Base-by-base conservation (phyloP, 2,888 invertebrate genomes). In the Drosophila dives region DNA sequence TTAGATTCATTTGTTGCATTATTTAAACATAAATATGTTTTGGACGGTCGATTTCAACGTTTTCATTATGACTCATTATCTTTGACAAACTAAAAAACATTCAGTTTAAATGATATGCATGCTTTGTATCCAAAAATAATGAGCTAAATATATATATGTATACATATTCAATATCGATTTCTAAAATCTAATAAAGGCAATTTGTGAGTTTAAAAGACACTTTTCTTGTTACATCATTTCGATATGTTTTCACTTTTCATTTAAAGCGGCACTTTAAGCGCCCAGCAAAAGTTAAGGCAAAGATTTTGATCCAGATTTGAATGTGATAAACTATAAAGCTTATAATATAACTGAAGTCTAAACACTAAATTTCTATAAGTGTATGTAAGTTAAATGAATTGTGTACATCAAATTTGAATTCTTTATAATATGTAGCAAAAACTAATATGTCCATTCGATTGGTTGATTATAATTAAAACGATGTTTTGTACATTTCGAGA, bases 171-270 rank as follows among this genome's bases (percentile, higher is more conserved):
- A 68, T 85, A 76, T 79, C 66, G 86, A 90, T 91, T 91, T 91
- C 81, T 90, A 89, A 89, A 91, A 91, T 90, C 91, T 83, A 91
- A 63, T 87, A 89, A 86, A 91, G 91, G 91, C 91, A 90, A 80
- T 85, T 85, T 86, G 84, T 77, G 81, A 79, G 75, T 64, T 36
- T 40, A 60, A 62, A 81, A 86, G 83, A 86, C 86, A 88, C 79
- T 67, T 75, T 82, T 59, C 53, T 55, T 59, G 65, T 69, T 40
- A 53, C 59, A 48, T 34, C 64, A 48, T 34, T 68, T 73, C n/a
- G 26, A 15, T 55, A 49, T 54, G 36, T 55, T 64, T 64, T 36
- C 8, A 55, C 17, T 45, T 51, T 55, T 54, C 51, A 15, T 34
- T 62, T 75, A 58, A 71, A 48, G 58, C 53, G 60, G 70, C 81